A percentile compares a stretch with the other conserved stretches of the same genome.
phyloP scores from a whole-genome alignment of 2,797 vertebrate species.

The Adelosebastes latens region DNA sequence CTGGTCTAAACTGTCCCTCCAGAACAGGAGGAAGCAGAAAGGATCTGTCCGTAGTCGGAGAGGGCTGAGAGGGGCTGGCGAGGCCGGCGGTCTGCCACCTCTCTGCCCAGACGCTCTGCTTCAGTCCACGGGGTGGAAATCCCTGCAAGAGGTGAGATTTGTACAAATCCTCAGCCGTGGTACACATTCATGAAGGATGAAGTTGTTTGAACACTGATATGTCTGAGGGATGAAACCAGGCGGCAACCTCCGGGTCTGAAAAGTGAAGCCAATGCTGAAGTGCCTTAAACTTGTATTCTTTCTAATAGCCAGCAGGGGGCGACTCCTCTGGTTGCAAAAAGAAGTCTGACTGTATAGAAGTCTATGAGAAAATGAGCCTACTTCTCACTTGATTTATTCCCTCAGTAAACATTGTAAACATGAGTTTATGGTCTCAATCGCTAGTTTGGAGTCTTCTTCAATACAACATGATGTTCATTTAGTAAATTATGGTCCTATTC shows the following conservation, averaged over 20 bases:
- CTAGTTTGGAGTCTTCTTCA: too few species aligned
- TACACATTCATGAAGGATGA: background rate
- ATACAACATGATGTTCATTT: too few species aligned
- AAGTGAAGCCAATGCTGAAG: too few species aligned
- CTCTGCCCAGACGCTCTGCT: conserved; percentile 83
- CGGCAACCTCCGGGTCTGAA: too few species aligned
- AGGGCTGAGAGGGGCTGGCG: conserved; percentile 45
- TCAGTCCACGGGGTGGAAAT: conserved; percentile 74
- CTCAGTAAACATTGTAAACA: too few species aligned
- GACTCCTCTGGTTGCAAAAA: too few species aligned
- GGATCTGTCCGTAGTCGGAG: conserved; percentile 28
- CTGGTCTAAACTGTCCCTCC: conserved; percentile 86
- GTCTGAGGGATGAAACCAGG: background rate
- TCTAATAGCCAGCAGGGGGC: too few species aligned
- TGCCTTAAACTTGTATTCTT: background rate
- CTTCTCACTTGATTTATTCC: too few species aligned
- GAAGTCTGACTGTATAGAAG: too few species aligned
- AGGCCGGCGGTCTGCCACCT: conserved; percentile 65
- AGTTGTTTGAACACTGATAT: background rate
- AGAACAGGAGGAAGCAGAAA: conserved; percentile 80
- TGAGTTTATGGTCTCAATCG: too few species aligned
- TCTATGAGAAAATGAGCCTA: too few species aligned
- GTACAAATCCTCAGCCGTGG: background rate
- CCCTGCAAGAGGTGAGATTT: conserved; percentile 86
- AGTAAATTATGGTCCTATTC: too few species aligned